Evolutionary conservation across 2,113 vertebrate species (phyloP).

Genomic region (Camelus dromedarius): DNA sequence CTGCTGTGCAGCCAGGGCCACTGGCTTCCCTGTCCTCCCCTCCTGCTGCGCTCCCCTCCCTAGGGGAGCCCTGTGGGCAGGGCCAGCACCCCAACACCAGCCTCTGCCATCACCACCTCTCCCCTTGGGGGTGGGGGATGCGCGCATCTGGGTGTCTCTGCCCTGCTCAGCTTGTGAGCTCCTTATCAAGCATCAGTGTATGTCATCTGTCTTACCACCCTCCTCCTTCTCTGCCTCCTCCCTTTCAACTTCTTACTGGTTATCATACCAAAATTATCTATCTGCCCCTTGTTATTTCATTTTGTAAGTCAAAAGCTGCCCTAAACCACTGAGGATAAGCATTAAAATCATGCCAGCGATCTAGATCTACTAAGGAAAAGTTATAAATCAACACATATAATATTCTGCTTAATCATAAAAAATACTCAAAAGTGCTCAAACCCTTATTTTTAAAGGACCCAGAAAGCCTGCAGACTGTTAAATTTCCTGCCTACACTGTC

Average conservation of each 20-base stretch:
- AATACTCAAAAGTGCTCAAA: background rate
- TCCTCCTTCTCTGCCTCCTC: background rate
- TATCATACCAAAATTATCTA: background rate
- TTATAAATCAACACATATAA: conserved; percentile 10
- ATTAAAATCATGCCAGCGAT: background rate
- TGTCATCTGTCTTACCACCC: background rate
- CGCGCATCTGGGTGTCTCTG: background rate
- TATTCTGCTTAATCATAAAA: conserved; percentile 46
- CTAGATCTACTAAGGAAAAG: background rate
- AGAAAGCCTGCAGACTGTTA: background rate
- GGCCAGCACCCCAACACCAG: conserved; percentile 25
- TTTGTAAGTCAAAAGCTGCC: background rate
- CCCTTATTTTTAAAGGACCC: conserved; percentile 20
- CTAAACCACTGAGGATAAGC: background rate
- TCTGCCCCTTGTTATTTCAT: background rate
- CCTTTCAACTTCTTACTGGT: background rate
- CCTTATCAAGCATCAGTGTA: background rate
- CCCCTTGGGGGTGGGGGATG: background rate
- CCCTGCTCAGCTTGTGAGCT: background rate
- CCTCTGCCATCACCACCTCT: conserved; percentile 11
- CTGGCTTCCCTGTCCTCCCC: background rate
- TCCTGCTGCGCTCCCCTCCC: conserved; percentile 8
- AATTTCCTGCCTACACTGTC: conserved; percentile 9
- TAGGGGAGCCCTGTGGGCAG: background rate
- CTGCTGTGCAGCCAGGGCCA: background rate